These are phyloP conservation scores for Anolis carolinensis DNA, from an alignment of 2,113 vertebrate species.

Conservation along the genomic window DNA sequence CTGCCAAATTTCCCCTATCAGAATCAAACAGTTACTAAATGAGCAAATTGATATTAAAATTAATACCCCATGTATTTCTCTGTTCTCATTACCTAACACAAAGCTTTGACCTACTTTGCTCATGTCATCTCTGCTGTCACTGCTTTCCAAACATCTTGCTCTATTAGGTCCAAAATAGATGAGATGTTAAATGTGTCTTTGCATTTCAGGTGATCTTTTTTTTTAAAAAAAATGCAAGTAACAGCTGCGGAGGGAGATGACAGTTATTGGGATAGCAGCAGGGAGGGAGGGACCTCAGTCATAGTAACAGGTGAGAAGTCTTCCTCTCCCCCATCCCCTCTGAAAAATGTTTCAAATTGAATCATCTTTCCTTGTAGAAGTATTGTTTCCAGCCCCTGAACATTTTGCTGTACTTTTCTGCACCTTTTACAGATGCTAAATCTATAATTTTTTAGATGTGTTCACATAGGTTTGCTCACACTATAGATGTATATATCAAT, in stretches of 20 bases:
- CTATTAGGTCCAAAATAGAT: not conserved
- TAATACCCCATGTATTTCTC: not conserved
- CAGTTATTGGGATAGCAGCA: not conserved
- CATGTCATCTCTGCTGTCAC: not conserved
- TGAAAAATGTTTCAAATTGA: not conserved
- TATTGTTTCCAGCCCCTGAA: no score
- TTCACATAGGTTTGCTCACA: no score
- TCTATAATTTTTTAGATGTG: no score
- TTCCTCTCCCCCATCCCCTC: not conserved
- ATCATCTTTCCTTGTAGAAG: not conserved
- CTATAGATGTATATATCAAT: no score
- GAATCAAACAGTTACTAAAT: slow-evolving; percentile 11
- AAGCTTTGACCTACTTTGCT: not conserved
- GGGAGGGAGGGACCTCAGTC: no score
- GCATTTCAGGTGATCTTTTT: not conserved
- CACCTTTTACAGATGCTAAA: not conserved
- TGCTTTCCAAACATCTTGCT: not conserved
- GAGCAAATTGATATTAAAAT: slow-evolving; percentile 13
- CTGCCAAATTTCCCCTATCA: not conserved
- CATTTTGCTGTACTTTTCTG: not conserved
- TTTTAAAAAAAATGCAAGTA: not conserved
- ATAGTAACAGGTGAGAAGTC: not conserved
- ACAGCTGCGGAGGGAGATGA: not conserved
- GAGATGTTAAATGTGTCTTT: not conserved
- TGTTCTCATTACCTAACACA: not conserved